A percentile compares a stretch with the other conserved stretches of the same genome.
These are phyloP conservation scores for Lagria hirta DNA, from an alignment of 2,888 invertebrate species.

Conservation along the genomic window DNA sequence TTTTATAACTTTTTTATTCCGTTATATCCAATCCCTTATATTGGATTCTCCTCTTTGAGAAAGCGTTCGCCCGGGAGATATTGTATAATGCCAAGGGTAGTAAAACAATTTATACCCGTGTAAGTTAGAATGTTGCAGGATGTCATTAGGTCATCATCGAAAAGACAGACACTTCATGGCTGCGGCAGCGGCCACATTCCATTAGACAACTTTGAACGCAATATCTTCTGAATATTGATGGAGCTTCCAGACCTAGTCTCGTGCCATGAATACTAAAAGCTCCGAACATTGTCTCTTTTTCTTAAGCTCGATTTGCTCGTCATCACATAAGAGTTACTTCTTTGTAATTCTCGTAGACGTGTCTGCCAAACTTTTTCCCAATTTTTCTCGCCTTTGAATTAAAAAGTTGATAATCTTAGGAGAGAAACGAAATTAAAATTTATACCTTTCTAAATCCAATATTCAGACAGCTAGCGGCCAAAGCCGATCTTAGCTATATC, in stretches of 20 bases:
- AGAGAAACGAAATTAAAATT: slow-evolving; percentile 49
- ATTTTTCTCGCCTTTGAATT: slow-evolving; percentile 3
- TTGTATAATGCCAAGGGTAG: slow-evolving; percentile 33
- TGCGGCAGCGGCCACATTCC: slow-evolving; percentile 46
- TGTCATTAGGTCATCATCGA: slow-evolving; percentile 37
- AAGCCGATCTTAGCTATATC: slow-evolving; percentile 43
- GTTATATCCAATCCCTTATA: slow-evolving; percentile 38
- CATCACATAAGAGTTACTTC: slow-evolving; percentile 25
- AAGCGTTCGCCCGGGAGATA: slow-evolving; percentile 34
- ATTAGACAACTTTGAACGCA: slow-evolving; percentile 50
- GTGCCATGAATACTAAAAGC: slow-evolving; percentile 44
- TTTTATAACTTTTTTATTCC: slow-evolving; percentile 38
- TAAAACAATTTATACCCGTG: slow-evolving; percentile 35
- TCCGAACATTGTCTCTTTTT: slow-evolving; percentile 26
- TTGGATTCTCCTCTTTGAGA: slow-evolving; percentile 33
- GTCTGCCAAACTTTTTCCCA: slow-evolving; percentile 6
- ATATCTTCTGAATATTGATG: slow-evolving; percentile 52
- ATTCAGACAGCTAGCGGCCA: slow-evolving; percentile 37
- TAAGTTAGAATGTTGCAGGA: slow-evolving; percentile 29
- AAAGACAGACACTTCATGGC: slow-evolving; percentile 29
- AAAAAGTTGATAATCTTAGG: slow-evolving; percentile 29
- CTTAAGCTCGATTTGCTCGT: slow-evolving; percentile 29
- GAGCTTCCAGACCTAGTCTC: slow-evolving; percentile 37
- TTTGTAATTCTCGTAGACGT: slow-evolving; percentile 8
- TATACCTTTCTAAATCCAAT: slow-evolving; percentile 52